These are phyloP conservation scores for Cerastis leucographa DNA, from an alignment of 2,888 invertebrate species.

Conservation along the genomic window DNA sequence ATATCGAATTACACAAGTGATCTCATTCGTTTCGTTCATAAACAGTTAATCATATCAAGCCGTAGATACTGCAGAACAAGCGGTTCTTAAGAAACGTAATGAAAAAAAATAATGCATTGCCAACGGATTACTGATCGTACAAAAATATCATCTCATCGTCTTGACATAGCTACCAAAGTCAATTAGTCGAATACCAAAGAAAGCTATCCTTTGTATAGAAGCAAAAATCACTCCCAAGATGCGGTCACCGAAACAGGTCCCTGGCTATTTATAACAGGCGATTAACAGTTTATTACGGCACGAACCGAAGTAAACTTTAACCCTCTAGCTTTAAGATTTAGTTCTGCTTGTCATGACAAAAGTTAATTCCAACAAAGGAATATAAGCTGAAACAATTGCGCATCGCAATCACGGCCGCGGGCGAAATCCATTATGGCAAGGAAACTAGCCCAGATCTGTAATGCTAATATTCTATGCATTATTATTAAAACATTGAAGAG, in stretches of 20 bases:
- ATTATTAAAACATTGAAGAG: conserved; percentile 55
- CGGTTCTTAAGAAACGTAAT: neutral
- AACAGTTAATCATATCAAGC: conserved; percentile 21
- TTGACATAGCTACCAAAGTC: conserved; percentile 42
- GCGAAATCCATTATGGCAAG: conserved; percentile 67
- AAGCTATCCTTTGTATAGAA: conserved; percentile 53
- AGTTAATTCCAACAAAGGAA: conserved; percentile 73
- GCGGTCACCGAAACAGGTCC: conserved; percentile 70
- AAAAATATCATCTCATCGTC: conserved; percentile 32
- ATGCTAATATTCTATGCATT: conserved; percentile 55
- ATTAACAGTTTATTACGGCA: conserved; percentile 62
- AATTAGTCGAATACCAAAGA: conserved; percentile 43
- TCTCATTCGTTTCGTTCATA: conserved; percentile 53
- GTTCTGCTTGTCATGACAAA: conserved; percentile 41
- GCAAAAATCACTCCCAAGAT: conserved; percentile 66
- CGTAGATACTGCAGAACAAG: conserved; percentile 28
- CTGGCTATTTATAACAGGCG: conserved; percentile 71
- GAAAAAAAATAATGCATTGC: neutral
- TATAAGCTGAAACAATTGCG: conserved; percentile 75
- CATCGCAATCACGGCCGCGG: conserved; percentile 70
- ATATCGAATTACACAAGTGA: conserved; percentile 56
- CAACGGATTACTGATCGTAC: conserved; percentile 18
- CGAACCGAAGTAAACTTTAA: conserved; percentile 46
- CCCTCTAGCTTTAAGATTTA: conserved; percentile 26
- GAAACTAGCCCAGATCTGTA: conserved; percentile 63